Evolutionary conservation across 2,113 vertebrate genomes (phyloP).

Genomic region (Amphilophus citrinellus): DNA sequence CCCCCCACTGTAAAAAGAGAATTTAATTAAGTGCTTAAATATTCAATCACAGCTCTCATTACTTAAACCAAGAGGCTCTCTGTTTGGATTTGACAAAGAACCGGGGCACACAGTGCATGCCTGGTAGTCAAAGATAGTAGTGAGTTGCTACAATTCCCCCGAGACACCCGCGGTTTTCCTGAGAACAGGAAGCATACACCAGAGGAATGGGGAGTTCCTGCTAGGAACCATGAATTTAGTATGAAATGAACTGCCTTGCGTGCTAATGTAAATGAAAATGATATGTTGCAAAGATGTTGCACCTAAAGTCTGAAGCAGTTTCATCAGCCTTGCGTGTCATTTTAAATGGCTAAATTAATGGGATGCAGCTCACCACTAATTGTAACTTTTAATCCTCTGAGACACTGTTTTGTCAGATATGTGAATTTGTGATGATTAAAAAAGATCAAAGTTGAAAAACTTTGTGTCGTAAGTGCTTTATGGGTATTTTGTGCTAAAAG

Average conservation of each 20-base stretch:
- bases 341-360: slow-evolving; percentile 4
- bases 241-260: slow-evolving; percentile 31
- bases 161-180: slow-evolving; percentile 32
- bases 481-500: neutral
- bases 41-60: slow-evolving; percentile 69
- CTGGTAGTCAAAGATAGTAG: slow-evolving; percentile 69
- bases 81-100: slow-evolving; percentile 65
- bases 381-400: neutral
- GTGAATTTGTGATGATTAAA: neutral
- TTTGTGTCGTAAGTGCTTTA: neutral
- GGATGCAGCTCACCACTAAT: neutral
- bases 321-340: slow-evolving; percentile 29
- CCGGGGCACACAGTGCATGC: slow-evolving; percentile 45
- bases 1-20: slow-evolving; percentile 41
- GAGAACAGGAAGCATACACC: slow-evolving; percentile 41
- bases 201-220: slow-evolving; percentile 17
- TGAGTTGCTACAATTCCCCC: slow-evolving; percentile 26
- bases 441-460: slow-evolving; percentile 3
- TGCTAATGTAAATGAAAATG: slow-evolving; percentile 30
- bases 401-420: neutral
- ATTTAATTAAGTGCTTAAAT: slow-evolving; percentile 69
- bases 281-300: slow-evolving; percentile 38
- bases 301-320: slow-evolving; percentile 39
- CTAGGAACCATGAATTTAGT: slow-evolving; percentile 48
- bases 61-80: slow-evolving; percentile 62